Percentiles rank a stretch among this genome's conserved stretches.
Evolutionary conservation across 2,113 vertebrate species (phyloP).

Genomic region (Corythornis vintsioides): DNA sequence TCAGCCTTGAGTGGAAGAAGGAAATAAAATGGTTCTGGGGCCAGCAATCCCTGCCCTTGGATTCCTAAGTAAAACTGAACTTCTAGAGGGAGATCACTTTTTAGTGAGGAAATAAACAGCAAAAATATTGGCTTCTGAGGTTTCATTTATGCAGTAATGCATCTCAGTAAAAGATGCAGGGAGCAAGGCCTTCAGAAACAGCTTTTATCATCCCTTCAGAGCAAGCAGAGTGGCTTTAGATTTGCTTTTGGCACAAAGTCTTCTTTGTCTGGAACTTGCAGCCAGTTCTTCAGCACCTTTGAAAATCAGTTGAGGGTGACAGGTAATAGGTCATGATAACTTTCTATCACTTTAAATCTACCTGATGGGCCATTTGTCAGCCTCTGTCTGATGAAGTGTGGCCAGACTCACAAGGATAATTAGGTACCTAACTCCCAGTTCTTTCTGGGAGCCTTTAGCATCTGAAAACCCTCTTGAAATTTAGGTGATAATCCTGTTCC

Average conservation of each 20-base stretch:
- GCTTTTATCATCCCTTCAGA: conserved; percentile 4
- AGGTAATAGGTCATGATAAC: background rate
- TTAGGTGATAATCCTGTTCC: background rate
- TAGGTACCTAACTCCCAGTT: background rate
- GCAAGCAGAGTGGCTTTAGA: background rate
- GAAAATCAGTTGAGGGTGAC: conserved; percentile 14
- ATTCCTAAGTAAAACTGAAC: background rate
- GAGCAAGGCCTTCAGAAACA: background rate
- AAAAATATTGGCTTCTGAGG: too few species aligned
- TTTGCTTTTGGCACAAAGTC: background rate
- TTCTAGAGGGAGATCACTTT: background rate
- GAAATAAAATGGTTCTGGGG: conserved; percentile 27
- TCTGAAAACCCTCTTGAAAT: background rate
- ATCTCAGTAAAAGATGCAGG: background rate
- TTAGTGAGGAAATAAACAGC: background rate
- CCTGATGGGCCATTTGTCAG: conserved; percentile 11
- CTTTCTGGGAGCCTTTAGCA: background rate
- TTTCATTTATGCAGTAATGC: background rate
- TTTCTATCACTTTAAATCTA: conserved; percentile 35
- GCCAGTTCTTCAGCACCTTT: background rate
- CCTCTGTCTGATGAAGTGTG: background rate
- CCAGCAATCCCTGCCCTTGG: background rate
- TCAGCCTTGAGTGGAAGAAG: conserved; percentile 15
- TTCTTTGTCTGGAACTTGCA: background rate
- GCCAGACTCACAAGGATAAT: background rate